phyloP scores from a whole-genome alignment of 2,888 invertebrate species.

The Mactromeris polynyma region DNA sequence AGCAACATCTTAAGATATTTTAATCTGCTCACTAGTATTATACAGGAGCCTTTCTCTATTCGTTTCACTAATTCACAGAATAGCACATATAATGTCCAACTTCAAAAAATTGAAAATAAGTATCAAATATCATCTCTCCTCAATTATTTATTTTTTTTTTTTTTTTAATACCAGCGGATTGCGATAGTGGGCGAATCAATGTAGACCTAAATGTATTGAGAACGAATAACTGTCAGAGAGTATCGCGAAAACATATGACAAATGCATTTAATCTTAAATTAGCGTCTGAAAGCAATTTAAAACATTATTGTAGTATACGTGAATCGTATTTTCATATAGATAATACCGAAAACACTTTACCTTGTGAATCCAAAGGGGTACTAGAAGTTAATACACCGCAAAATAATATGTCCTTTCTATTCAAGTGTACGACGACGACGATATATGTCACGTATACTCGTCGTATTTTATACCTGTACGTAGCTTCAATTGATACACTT shows the following conservation, averaged over 20 bases:
- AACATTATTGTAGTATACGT: too few relatives aligned
- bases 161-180: too few relatives aligned
- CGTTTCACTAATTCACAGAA: too few relatives aligned
- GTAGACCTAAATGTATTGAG: neutral
- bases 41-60: too few relatives aligned
- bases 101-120: neutral
- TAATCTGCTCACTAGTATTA: too few relatives aligned
- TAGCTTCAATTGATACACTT: too few relatives aligned
- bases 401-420: neutral
- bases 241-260: conserved; percentile 19
- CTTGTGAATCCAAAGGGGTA: neutral
- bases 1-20: too few relatives aligned
- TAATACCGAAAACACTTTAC: neutral
- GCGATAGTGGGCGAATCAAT: neutral
- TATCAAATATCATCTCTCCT: neutral
- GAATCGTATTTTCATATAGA: neutral
- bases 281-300: neutral
- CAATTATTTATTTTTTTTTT: neutral
- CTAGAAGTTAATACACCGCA: neutral
- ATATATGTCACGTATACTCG: neutral
- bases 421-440: neutral
- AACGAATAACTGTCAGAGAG: neutral
- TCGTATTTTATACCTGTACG: too few relatives aligned
- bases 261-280: neutral
- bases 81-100: too few relatives aligned